These are phyloP conservation scores for Zaprionus kolodkinae DNA, from an alignment of 1,140 invertebrate species.

Conservation along the genomic window DNA sequence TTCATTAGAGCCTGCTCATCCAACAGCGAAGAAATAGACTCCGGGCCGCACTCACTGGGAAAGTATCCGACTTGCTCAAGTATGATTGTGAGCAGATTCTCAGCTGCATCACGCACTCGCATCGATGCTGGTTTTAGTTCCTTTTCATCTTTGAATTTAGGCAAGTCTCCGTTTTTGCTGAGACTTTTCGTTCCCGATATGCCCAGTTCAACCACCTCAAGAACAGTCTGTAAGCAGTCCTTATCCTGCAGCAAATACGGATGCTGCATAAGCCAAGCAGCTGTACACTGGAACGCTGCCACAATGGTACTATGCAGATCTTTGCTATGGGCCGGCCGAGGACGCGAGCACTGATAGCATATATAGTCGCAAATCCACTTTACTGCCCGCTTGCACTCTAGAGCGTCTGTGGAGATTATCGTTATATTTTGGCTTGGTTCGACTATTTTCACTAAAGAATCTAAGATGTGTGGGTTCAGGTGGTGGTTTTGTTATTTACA, in stretches of 20 bases:
- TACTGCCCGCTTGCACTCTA: conserved; percentile 96
- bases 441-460: conserved; percentile 83
- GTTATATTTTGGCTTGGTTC: conserved; percentile 84
- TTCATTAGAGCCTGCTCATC: conserved; percentile 94
- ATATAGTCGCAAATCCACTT: conserved; percentile 99
- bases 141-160: conserved; percentile 98
- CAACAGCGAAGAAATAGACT: conserved; percentile 93
- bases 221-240: conserved; percentile 95
- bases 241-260: conserved; percentile 95
- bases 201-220: conserved; percentile 98
- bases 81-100: conserved; percentile 94
- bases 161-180: conserved; percentile 93
- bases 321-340: conserved; percentile 97
- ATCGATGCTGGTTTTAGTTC: conserved; percentile 97
- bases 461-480: conserved; percentile 53
- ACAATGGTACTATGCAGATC: conserved; percentile 99
- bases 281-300: conserved; percentile 95
- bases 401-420: conserved; percentile 88
- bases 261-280: conserved; percentile 96
- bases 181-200: conserved; percentile 97
- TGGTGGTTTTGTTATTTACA: conserved; percentile 51
- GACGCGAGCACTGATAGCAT: conserved; percentile 96
- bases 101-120: conserved; percentile 97
- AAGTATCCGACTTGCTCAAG: conserved; percentile 96
- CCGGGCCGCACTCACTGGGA: conserved; percentile 92